Evolutionary conservation across 2,797 vertebrate genomes (phyloP).

Genomic region (Galago senegalensis): DNA sequence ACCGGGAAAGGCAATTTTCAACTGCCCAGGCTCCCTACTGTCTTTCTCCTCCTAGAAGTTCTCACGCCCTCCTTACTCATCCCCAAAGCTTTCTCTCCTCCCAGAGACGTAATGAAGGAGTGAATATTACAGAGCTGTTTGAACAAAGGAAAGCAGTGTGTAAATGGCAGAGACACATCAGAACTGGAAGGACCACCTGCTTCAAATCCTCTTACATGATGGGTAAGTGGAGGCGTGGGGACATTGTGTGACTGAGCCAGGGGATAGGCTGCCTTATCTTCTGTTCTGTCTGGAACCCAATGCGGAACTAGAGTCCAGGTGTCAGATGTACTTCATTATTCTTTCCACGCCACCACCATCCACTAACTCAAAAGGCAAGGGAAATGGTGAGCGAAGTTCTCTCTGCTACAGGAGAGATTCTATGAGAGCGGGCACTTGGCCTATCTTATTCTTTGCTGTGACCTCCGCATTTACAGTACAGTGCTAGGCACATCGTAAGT

Average conservation of each 20-base stretch:
- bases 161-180: background rate
- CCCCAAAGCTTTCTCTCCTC: background rate
- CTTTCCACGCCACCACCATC: background rate
- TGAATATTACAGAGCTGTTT: constrained; percentile 2
- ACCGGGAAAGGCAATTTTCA: background rate
- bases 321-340: constrained; percentile 39
- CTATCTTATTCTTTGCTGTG: background rate
- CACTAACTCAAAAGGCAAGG: background rate
- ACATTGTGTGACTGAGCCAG: background rate
- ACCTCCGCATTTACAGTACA: background rate
- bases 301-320: background rate
- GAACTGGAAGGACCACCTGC: background rate
- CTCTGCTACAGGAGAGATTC: background rate
- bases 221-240: background rate
- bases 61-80: background rate
- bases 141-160: background rate
- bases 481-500: background rate
- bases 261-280: background rate
- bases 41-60: background rate
- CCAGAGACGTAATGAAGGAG: constrained; percentile 6
- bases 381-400: background rate
- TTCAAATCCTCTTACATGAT: background rate
- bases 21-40: background rate
- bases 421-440: background rate
- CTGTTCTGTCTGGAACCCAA: constrained; percentile 45